phyloP scores from a whole-genome alignment of 2,113 vertebrate genomes.

The Redunca redunca region DNA sequence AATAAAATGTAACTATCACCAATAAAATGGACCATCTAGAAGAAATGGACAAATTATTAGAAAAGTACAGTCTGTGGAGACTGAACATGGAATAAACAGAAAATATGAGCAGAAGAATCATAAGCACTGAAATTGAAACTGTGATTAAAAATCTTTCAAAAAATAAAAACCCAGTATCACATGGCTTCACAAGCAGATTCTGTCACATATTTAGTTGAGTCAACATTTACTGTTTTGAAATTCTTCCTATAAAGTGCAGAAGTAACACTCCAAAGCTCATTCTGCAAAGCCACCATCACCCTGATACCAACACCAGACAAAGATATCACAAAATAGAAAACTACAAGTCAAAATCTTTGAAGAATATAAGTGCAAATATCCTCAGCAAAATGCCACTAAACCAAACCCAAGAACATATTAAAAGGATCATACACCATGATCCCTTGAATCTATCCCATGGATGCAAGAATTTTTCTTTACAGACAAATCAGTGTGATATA shows the following conservation, averaged over 20 bases:
- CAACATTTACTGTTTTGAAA: not conserved
- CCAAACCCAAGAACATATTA: not conserved
- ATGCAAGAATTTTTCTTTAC: not conserved
- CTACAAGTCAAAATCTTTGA: not conserved
- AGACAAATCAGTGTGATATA: not conserved
- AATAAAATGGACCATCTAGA: not conserved
- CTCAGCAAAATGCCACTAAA: not conserved
- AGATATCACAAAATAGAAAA: not conserved
- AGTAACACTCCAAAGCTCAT: not conserved
- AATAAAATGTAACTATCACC: not conserved
- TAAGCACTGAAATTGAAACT: not conserved
- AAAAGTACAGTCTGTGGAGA: not conserved
- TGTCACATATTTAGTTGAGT: not conserved
- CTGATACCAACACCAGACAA: not conserved
- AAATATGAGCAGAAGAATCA: not conserved
- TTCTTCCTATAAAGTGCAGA: not conserved
- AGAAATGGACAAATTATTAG: not conserved
- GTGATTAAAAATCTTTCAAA: not conserved
- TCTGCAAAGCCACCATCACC: not conserved
- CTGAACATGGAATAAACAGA: not conserved
- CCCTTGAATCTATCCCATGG: not conserved
- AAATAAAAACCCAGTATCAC: not conserved
- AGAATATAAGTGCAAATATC: not conserved
- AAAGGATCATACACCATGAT: not conserved
- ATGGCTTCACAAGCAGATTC: not conserved